Conservation (phyloP, 2,888 invertebrate genomes). For the Caenorhabditis wallacei region DNA sequence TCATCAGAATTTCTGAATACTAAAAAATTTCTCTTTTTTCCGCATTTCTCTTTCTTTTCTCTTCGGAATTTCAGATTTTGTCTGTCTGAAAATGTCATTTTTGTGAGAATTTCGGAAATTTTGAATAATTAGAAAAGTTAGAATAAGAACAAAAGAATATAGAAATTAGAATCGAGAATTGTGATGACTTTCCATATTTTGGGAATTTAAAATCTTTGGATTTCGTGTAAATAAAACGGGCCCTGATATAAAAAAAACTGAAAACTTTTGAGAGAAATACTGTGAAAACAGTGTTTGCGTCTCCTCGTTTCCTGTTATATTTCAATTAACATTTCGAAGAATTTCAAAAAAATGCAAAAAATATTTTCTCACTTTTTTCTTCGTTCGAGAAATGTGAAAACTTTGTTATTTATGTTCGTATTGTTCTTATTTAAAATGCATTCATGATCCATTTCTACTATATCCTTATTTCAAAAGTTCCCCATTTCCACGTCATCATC, state of each 20-base stretch:
- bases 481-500: conserved; percentile 3
- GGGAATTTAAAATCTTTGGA: too few species aligned
- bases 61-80: background rate
- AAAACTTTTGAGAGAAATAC: too few species aligned
- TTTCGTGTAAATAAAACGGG: too few species aligned
- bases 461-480: conserved; percentile 2
- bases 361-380: background rate
- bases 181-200: too few species aligned
- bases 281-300: background rate
- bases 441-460: conserved; percentile 31
- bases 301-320: background rate
- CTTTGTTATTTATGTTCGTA: conserved; percentile 45
- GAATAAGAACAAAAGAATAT: background rate
- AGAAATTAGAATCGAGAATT: too few species aligned
- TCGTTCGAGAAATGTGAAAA: conserved; percentile 33
- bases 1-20: conserved; percentile 19
- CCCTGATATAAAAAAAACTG: too few species aligned
- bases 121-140: background rate
- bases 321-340: background rate
- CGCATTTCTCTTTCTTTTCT: background rate
- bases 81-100: conserved; percentile 9
- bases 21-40: conserved; percentile 2
- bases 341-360: background rate
- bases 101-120: background rate
- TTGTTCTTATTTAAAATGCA: conserved; percentile 49